Percentiles rank a stretch among this genome's conserved stretches.
Conservation (phyloP, 2,888 invertebrate species). For the Andrena haemorrhoa region DNA sequence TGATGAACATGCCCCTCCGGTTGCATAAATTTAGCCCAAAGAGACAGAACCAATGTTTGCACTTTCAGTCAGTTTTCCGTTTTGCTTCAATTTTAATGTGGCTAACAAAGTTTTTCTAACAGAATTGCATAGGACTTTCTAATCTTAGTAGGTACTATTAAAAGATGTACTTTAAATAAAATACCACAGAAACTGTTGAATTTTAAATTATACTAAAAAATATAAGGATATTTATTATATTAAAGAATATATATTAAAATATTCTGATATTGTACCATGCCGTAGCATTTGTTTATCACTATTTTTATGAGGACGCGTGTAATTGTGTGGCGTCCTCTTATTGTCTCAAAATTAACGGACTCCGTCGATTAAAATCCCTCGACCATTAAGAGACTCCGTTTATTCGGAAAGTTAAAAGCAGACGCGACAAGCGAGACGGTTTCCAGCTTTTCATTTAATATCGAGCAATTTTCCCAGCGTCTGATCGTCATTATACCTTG, state of each 20-base stretch:
- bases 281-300: not conserved
- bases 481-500: constrained; percentile 67
- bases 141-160: not conserved
- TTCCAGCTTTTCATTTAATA: constrained; percentile 68
- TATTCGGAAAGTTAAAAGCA: not conserved
- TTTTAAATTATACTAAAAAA: not conserved
- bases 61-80: not conserved
- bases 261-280: too few relatives aligned
- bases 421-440: constrained; percentile 35
- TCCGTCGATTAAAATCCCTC: constrained; percentile 5
- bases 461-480: constrained; percentile 54
- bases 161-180: not conserved
- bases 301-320: not conserved
- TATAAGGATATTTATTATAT: too few relatives aligned
- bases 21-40: not conserved
- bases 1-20: not conserved
- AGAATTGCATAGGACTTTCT: too few relatives aligned
- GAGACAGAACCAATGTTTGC: not conserved
- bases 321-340: not conserved
- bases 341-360: not conserved
- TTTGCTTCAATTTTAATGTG: not conserved
- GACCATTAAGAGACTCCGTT: constrained; percentile 5
- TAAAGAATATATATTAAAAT: too few relatives aligned
- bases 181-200: not conserved
- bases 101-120: too few relatives aligned